A percentile compares a stretch with the other conserved stretches of the same genome.
These are phyloP conservation scores for Leucopternis melanops DNA, from an alignment of 2,113 vertebrate genomes.

Conservation along the genomic window DNA sequence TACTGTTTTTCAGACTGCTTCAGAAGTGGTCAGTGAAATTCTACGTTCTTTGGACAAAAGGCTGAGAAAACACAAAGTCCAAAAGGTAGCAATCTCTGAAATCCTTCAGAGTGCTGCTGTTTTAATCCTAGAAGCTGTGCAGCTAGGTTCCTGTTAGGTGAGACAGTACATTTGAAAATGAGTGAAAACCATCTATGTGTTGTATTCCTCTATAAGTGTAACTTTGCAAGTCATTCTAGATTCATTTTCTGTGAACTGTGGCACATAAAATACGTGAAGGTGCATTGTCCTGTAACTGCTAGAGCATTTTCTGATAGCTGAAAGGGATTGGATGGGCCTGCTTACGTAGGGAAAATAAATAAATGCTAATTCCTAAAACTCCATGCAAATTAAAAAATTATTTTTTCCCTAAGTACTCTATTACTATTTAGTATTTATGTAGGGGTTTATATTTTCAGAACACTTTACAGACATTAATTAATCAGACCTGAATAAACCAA, in stretches of 20 bases:
- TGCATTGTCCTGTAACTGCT: neutral
- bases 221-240: neutral
- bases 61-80: neutral
- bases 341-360: neutral
- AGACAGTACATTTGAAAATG: neutral
- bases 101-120: neutral
- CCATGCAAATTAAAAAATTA: neutral
- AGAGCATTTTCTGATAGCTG: neutral
- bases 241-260: neutral
- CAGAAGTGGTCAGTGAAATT: neutral
- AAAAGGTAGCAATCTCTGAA: neutral
- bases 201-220: neutral
- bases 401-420: neutral
- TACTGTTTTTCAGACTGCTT: neutral
- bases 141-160: neutral
- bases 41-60: neutral
- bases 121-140: neutral
- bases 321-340: neutral
- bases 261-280: neutral
- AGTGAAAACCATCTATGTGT: neutral
- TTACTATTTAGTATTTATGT: slow-evolving; percentile 26
- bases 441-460: neutral
- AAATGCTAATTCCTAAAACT: neutral
- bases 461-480: slow-evolving; percentile 13
- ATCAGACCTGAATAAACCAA: slow-evolving; percentile 11